Percentiles rank a stretch among this genome's conserved stretches.
Evolutionary conservation across 2,888 invertebrate species (phyloP).

Genomic region (Tetheella fluctuosa): DNA sequence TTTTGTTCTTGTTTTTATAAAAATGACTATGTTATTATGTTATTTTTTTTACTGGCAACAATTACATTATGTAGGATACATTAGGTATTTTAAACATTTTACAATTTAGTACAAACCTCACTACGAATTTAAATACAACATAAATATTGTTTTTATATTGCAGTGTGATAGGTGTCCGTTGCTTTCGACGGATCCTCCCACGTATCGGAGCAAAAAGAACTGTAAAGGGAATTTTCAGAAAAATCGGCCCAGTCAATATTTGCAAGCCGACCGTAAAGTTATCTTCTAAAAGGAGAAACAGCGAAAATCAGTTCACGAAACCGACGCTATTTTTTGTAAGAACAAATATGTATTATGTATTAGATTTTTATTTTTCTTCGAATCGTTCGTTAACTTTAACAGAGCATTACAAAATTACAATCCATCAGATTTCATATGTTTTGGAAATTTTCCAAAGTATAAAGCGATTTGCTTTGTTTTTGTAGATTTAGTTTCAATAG

Average conservation of each 20-base stretch:
- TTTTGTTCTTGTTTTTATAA: too few relatives aligned
- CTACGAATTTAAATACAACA: too few relatives aligned
- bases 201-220: constrained; percentile 14
- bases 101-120: too few relatives aligned
- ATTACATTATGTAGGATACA: too few relatives aligned
- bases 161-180: background rate
- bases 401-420: constrained; percentile 19
- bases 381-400: background rate
- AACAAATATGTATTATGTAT: constrained; percentile 16
- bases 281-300: constrained; percentile 18
- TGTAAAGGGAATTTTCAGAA: constrained; percentile 23
- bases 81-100: too few relatives aligned
- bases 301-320: constrained; percentile 18
- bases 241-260: constrained; percentile 34
- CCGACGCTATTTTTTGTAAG: constrained; percentile 17
- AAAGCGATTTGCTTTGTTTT: background rate
- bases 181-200: constrained; percentile 10
- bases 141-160: too few relatives aligned
- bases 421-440: constrained; percentile 18
- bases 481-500: background rate
- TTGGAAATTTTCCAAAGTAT: constrained; percentile 9
- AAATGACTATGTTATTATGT: too few relatives aligned
- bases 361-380: constrained; percentile 5
- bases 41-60: too few relatives aligned
- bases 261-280: constrained; percentile 32